Evolutionary conservation across 2,888 invertebrate genomes (phyloP).

Genomic region (Linnaemya tessellans): DNA sequence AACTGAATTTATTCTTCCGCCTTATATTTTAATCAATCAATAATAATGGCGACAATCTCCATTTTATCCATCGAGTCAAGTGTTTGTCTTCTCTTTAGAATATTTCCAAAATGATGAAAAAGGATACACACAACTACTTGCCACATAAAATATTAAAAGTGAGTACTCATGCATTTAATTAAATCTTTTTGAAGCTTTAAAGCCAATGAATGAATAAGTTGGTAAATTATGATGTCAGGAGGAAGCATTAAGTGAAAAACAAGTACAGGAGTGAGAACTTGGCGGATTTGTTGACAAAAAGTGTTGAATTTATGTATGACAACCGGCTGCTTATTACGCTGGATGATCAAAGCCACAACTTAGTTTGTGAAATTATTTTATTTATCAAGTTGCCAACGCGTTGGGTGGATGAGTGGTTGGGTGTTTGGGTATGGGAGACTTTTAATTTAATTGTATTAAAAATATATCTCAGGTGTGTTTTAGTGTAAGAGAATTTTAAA

Average conservation of each 20-base stretch:
- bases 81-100: conserved; percentile 21
- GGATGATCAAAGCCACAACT: conserved; percentile 61
- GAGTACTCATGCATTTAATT: conserved; percentile 65
- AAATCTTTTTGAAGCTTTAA: conserved; percentile 65
- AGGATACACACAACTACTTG: conserved; percentile 27
- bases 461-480: background rate
- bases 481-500: background rate
- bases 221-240: conserved; percentile 23
- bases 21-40: conserved; percentile 27
- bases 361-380: conserved; percentile 46
- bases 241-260: conserved; percentile 23
- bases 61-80: conserved; percentile 7
- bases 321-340: conserved; percentile 66
- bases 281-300: conserved; percentile 54
- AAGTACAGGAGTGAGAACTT: conserved; percentile 50
- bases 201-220: conserved; percentile 59
- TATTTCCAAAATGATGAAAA: conserved; percentile 11
- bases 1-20: background rate
- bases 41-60: conserved; percentile 35
- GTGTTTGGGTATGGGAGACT: background rate
- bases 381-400: conserved; percentile 26
- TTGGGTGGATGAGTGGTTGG: background rate
- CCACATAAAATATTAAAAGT: conserved; percentile 40
- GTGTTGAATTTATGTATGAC: conserved; percentile 61
- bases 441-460: background rate